Percentiles rank a stretch among this genome's conserved stretches.
These are phyloP conservation scores for Oncorhynchus keta DNA, from an alignment of 2,113 vertebrate species.

Conservation along the genomic window DNA sequence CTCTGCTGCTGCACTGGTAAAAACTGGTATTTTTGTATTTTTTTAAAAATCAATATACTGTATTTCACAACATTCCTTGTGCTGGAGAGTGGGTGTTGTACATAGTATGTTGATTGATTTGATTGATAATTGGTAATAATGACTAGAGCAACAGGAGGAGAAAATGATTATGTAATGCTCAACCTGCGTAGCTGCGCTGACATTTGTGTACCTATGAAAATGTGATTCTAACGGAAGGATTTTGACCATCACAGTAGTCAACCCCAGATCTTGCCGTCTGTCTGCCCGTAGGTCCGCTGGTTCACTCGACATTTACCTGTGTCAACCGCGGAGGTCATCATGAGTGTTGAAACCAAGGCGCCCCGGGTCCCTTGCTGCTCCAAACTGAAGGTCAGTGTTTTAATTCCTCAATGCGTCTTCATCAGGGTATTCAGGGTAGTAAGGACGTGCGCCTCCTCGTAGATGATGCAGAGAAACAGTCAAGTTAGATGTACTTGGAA, in stretches of 20 bases:
- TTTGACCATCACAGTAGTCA: too few relatives aligned
- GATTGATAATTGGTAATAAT: background rate
- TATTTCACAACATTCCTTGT: background rate
- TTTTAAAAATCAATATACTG: background rate
- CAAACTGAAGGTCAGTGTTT: slow-evolving; percentile 71
- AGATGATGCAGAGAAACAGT: too few relatives aligned
- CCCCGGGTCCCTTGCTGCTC: slow-evolving; percentile 60
- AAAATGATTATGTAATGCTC: background rate
- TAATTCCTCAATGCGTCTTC: background rate
- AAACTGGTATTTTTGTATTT: background rate
- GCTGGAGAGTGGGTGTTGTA: background rate
- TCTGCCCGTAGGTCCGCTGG: background rate
- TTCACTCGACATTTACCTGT: background rate
- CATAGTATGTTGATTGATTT: background rate
- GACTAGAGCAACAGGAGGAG: background rate
- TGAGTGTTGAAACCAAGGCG: slow-evolving; percentile 69
- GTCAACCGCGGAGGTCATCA: slow-evolving; percentile 48
- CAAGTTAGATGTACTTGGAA: too few relatives aligned
- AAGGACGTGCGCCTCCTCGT: too few relatives aligned
- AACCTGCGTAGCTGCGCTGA: background rate
- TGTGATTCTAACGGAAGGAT: too few relatives aligned
- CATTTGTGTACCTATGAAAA: too few relatives aligned
- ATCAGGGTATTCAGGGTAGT: too few relatives aligned
- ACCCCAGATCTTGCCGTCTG: too few relatives aligned
- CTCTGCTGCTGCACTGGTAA: slow-evolving; percentile 55